These are phyloP conservation scores for Euzetes globulus DNA, from an alignment of 2,888 invertebrate genomes.

Conservation along the genomic window DNA sequence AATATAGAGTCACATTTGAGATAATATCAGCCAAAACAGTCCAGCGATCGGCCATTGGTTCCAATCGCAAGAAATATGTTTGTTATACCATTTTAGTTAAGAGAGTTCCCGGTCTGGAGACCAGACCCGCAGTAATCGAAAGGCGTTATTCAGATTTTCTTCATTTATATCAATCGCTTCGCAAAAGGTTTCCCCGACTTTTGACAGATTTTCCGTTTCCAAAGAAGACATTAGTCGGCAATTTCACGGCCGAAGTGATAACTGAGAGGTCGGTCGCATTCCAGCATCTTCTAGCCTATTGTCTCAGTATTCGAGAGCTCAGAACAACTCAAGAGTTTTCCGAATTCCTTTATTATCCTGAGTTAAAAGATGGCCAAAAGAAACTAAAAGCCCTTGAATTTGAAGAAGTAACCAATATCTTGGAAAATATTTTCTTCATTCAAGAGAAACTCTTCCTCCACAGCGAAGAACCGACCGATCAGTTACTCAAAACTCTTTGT, in stretches of 20 bases:
- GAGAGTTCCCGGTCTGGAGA: conserved; percentile 43
- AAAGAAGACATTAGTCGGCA: conserved; percentile 47
- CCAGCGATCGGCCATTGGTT: conserved; percentile 23
- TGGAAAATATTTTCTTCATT: conserved; percentile 46
- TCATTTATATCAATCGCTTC: conserved; percentile 45
- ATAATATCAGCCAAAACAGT: conserved; percentile 42
- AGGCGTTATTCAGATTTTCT: conserved; percentile 49
- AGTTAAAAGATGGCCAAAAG: conserved; percentile 45
- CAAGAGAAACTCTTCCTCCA: conserved; percentile 45
- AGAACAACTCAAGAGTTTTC: conserved; percentile 46
- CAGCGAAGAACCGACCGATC: conserved; percentile 43
- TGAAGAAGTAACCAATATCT: conserved; percentile 44
- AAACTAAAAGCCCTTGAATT: conserved; percentile 44
- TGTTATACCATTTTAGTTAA: conserved; percentile 41
- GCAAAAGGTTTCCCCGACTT: conserved; percentile 44
- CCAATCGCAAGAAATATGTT: conserved; percentile 39
- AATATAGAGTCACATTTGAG: conserved; percentile 41
- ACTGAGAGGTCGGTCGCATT: conserved; percentile 47
- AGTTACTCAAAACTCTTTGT: conserved; percentile 45
- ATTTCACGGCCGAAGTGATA: conserved; percentile 47
- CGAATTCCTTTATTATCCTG: conserved; percentile 46
- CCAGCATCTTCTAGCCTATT: conserved; percentile 47
- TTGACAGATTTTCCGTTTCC: conserved; percentile 48
- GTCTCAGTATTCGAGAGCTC: conserved; percentile 46
- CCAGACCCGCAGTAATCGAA: conserved; percentile 45